These are phyloP conservation scores for Semibalanus balanoides DNA, from an alignment of 1,140 invertebrate species.

Conservation along the genomic window DNA sequence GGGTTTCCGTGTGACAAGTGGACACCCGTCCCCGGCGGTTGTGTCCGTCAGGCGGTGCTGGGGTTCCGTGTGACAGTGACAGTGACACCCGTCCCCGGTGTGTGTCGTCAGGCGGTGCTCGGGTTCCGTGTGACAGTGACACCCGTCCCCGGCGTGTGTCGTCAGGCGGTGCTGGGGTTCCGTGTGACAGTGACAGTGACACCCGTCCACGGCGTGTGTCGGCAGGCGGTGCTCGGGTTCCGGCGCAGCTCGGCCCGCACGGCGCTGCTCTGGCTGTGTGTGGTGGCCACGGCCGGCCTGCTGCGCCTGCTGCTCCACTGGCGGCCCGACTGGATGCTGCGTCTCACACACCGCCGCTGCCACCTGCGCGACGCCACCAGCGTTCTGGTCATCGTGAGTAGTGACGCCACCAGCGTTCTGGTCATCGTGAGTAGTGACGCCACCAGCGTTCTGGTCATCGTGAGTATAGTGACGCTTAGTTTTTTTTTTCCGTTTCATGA, in stretches of 20 bases:
- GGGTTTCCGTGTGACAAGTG: too few relatives aligned
- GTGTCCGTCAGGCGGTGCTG: too few relatives aligned
- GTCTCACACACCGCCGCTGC: slow-evolving; percentile 53
- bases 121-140: too few relatives aligned
- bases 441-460: slow-evolving; percentile 57
- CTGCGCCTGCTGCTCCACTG: slow-evolving; percentile 71
- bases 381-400: slow-evolving; percentile 56
- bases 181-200: too few relatives aligned
- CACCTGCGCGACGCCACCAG: slow-evolving; percentile 53
- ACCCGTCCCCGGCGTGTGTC: too few relatives aligned
- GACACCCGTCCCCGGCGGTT: too few relatives aligned
- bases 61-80: too few relatives aligned
- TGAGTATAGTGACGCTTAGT: slow-evolving; percentile 44
- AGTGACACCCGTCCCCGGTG: too few relatives aligned
- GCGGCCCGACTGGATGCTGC: slow-evolving; percentile 62
- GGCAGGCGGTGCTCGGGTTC: slow-evolving; percentile 49
- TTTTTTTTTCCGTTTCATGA: too few relatives aligned
- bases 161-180: too few relatives aligned
- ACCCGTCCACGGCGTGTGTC: too few relatives aligned
- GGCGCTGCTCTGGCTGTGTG: slow-evolving; percentile 42
- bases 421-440: slow-evolving; percentile 56
- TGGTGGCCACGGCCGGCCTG: slow-evolving; percentile 51
- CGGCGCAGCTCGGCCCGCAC: slow-evolving; percentile 34
- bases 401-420: slow-evolving; percentile 57
- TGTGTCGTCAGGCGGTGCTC: too few relatives aligned